A percentile compares a stretch with the other conserved stretches of the same genome.
These are phyloP conservation scores for Mya arenaria DNA, from an alignment of 1,140 invertebrate genomes.

Conservation along the genomic window DNA sequence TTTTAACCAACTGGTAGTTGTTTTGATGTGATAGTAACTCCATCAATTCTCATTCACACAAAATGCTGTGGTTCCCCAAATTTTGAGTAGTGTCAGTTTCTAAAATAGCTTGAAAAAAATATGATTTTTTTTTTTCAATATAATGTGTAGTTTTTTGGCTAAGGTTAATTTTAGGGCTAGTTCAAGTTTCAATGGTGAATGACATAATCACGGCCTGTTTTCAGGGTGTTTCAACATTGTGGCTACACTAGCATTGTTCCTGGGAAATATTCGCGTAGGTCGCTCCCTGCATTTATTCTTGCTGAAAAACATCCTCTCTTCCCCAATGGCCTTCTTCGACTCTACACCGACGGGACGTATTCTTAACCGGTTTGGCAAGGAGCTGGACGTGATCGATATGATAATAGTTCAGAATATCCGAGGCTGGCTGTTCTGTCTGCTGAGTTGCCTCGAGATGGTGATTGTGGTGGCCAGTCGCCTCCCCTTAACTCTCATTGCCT, in stretches of 20 bases:
- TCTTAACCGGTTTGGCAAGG: conserved; percentile 84
- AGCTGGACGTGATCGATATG: conserved; percentile 81
- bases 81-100: too few species aligned
- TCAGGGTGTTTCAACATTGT: conserved; percentile 81
- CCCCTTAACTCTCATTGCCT: conserved; percentile 90
- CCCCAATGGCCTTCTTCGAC: conserved; percentile 85
- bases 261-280: conserved; percentile 82
- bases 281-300: conserved; percentile 87
- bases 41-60: too few species aligned
- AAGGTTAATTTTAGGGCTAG: too few species aligned
- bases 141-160: too few species aligned
- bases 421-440: conserved; percentile 63
- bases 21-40: too few species aligned
- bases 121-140: too few species aligned
- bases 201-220: too few species aligned
- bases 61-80: too few species aligned
- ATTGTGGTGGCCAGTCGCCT: conserved; percentile 95
- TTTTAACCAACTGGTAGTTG: too few species aligned
- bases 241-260: conserved; percentile 87
- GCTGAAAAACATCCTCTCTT: conserved; percentile 81
- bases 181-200: too few species aligned
- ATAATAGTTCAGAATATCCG: conserved; percentile 64
- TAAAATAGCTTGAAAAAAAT: too few species aligned
- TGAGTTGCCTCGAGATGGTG: conserved; percentile 91
- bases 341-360: conserved; percentile 85